A percentile compares a stretch with the other conserved stretches of the same genome.
Conservation (phyloP, 2,888 invertebrate species). For the Tolmerus cingulatus region DNA sequence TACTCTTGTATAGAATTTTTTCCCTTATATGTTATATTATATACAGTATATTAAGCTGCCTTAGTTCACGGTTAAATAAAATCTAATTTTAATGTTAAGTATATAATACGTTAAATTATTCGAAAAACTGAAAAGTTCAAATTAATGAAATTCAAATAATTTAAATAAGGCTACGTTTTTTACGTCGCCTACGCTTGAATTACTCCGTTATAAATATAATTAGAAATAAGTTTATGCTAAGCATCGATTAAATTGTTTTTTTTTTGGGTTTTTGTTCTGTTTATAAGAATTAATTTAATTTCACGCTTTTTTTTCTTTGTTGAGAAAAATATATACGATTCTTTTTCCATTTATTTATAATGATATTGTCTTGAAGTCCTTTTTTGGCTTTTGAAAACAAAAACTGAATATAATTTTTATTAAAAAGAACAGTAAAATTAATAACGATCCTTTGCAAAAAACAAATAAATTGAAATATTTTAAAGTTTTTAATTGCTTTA, state of each 20-base stretch:
- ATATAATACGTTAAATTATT: too few relatives aligned
- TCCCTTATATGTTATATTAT: not conserved
- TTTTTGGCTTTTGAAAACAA: not conserved
- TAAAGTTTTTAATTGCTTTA: too few relatives aligned
- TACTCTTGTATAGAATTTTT: not conserved
- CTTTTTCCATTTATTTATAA: not conserved
- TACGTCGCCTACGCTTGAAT: not conserved
- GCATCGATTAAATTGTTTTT: not conserved
- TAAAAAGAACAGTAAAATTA: not conserved
- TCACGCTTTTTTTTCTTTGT: not conserved
- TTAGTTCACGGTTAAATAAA: slow-evolving; percentile 17
- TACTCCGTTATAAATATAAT: not conserved
- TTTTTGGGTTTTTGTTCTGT: not conserved
- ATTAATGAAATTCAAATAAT: not conserved
- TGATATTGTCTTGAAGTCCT: not conserved
- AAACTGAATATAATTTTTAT: not conserved
- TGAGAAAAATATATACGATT: not conserved
- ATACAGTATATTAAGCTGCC: slow-evolving; percentile 30
- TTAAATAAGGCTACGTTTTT: not conserved
- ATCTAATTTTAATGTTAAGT: not conserved
- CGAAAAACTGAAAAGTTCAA: too few relatives aligned
- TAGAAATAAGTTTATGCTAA: not conserved
- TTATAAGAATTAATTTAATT: not conserved
- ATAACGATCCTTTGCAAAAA: not conserved
- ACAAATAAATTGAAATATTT: too few relatives aligned